Evolutionary conservation across 92 coral and sea anemone genomes (phyloP), one percentile per base, ranked within the genome.

Genomic region (Umimayanthus chanpuru): DNA sequence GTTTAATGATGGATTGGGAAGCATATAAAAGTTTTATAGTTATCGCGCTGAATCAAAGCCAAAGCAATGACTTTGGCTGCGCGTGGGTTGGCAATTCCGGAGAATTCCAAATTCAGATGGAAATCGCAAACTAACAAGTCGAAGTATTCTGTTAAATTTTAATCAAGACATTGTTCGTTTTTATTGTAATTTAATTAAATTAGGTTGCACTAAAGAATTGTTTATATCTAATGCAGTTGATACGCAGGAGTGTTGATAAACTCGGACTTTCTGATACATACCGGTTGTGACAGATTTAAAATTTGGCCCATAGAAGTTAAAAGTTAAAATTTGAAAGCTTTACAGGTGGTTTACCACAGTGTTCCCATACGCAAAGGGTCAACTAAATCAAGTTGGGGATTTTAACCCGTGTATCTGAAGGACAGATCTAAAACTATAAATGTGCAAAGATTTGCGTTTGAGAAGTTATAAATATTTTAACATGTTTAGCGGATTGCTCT

Each of bases 401-500:
- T 68, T 6, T 83, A 26, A 15, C 23, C 25, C 12, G 64, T 83
- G 78, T 44, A 25, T 70, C 74, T 83, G 78, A 68, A 70, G 53
- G 41, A 21, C 47, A 83, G 40, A 26, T 43, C 43, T 53, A 71
- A 68, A 72, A 5, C 26, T 9, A 41, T 64, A 16, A 43, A 72
- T 26, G 40, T 21, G 25, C 78, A 16, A 50, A 83, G 67, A 83
- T 70, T 83, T 81, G 68, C 53, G 39, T 25, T 83, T 71, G 87
- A 68, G 38, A 26, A 47, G 65, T 44, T 29, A 83, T 83, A 83
- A 83, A 83, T 83, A 83, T 83, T 83, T 83, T 83, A 83, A 50
- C 41, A 70, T 83, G 87, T 83, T 83, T 83, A 83, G 87, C 87
- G 87, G 87, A 68, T 72, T 83, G 78, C 87, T 83, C 87, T 83